Evolutionary conservation across 92 coral and sea anemone genomes (phyloP), one percentile per base, ranked within the genome.

Genomic region (Epizoanthus scotinus): DNA sequence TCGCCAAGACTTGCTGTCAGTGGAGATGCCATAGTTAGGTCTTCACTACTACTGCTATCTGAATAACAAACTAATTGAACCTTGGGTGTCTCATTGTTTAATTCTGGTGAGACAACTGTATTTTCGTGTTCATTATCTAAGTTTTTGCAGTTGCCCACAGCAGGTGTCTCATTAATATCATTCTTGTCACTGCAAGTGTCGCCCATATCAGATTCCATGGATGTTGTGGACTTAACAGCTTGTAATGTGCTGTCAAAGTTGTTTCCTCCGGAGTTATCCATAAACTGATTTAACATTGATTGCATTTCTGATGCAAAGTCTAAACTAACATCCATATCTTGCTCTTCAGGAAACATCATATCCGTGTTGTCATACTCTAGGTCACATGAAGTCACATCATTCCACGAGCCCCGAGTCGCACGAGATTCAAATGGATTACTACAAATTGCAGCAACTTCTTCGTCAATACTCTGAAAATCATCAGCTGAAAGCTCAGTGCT

Each of bases 221-320:
- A 5, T 36, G 27, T 54, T 34, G 81, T 34, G 28, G 18, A 8
- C 25, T 21, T 47, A 10, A 47, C 52, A 47, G 52, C 52, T 47
- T 47, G 52, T 47, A 47, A 47, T 9, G 52, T 20, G 24, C 8
- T 57, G 5, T 82, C 53, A 12, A 15, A 28, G 5, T 2, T 63
- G 14, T 54, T 50, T 5, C 15, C 44, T 27, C 34, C 77, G 0
- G 70, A 36, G 42, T 47, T 27, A 36, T 79, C 78, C 54, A 58
- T 79, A 58, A 89, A 84, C 58, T 87, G 73, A 21, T 86, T 84
- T 77, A 93, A 22, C 80, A 93, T 55, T 65, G 90, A 81, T 74
- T 92, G 88, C 94, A 93, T 90, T 73, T 93, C 97, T 19, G 88
- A 78, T 28, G 92, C 97, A 86, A 93, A 93, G 78, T 90, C 89